Evolutionary conservation across 2,113 vertebrate species (phyloP), one percentile per base, ranked within the genome.

Genomic region (Kryptolebias marmoratus): DNA sequence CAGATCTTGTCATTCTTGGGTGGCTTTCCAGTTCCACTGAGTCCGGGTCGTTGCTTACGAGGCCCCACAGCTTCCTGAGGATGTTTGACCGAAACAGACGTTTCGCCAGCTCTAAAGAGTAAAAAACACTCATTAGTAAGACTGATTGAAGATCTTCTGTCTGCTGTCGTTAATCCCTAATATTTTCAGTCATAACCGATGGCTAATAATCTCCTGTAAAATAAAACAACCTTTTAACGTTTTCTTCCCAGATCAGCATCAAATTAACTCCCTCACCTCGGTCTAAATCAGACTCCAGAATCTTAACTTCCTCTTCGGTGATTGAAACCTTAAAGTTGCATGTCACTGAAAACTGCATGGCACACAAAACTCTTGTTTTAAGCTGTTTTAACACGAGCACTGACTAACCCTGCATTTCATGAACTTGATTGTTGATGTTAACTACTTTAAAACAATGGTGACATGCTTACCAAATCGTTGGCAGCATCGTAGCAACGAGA

Each of bases 61-160:
- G 96, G 93, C 81, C 94, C 69, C 93, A 88, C 82, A 86, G 86
- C 75, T 93, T 99, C 91, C 93, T 96, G 90, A 93, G 95, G 94
- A 96, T 92, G 85, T 91, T 97, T 92, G 93, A 93, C 67, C 93
- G 90, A 95, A 96, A 93, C 94, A 96, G 94, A 95, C 95, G 90
- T 84, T 30, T 90, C 64, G 68, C 76, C 92, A 91, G 84, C 93
- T 91, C 79, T 93, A 95, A 93, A 94, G 94, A 78, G 95, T 94
- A 96, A 92, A 91, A 94, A 94, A 90, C 93, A 82, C 91, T 90
- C 83, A 87, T 86, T 95, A 88, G 96, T 97, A 97, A 97, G 96
- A 96, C 80, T 84, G 78, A 85, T 78, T 71, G 39, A 68, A 77
- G 64, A 83, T 68, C 83, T 75, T 55, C 74, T 79, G 73, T 75